phyloP scores from a whole-genome alignment of 2,113 vertebrate genomes.

The Saguinus imperator region DNA sequence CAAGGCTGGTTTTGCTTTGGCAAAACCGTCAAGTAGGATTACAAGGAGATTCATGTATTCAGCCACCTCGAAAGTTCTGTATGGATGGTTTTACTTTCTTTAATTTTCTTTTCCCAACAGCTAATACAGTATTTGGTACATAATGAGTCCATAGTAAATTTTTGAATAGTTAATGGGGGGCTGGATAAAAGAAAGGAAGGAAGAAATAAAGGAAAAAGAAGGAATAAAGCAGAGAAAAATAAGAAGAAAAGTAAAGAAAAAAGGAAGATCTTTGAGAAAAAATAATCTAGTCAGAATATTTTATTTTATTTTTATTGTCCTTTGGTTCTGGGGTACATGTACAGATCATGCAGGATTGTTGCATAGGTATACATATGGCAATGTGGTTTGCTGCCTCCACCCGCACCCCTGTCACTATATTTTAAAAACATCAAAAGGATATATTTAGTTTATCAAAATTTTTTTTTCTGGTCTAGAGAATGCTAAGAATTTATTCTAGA shows the following conservation, averaged over 20 bases:
- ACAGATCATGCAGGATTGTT: too few relatives aligned
- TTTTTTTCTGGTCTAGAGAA: neutral
- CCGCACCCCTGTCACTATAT: too few relatives aligned
- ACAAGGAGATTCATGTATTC: neutral
- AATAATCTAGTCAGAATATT: neutral
- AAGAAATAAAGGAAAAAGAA: fast-evolving
- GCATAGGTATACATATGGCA: too few relatives aligned
- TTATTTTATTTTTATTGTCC: too few relatives aligned
- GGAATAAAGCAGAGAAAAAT: fast-evolving
- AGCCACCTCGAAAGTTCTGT: neutral
- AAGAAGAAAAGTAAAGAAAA: neutral
- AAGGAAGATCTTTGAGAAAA: neutral
- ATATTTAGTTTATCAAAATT: too few relatives aligned
- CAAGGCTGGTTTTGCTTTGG: neutral
- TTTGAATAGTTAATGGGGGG: neutral
- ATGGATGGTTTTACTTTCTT: neutral
- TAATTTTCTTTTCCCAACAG: neutral
- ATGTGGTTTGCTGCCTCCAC: too few relatives aligned
- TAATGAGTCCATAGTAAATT: neutral
- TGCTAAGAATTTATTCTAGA: neutral
- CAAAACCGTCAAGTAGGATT: neutral
- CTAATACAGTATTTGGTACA: neutral
- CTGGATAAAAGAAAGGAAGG: neutral
- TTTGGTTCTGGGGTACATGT: too few relatives aligned
- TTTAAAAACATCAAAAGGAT: too few relatives aligned